These are phyloP conservation scores for Spongia lamella DNA, from an alignment of 37 sponge, comb jelly and placozoan genomes.

Conservation along the genomic window DNA sequence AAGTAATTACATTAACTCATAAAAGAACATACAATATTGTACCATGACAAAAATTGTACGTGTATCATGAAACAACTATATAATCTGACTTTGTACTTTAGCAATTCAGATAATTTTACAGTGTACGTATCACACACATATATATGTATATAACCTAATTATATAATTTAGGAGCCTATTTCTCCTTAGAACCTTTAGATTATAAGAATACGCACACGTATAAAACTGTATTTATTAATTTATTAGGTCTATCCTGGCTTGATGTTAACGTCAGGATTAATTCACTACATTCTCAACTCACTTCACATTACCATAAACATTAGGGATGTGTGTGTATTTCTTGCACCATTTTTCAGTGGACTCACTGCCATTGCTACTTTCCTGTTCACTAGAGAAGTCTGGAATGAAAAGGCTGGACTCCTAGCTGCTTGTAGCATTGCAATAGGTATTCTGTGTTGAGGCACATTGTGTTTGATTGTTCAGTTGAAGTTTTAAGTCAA, in stretches of 20 bases:
- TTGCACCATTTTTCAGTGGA: slow-evolving; percentile 96
- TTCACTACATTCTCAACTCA: slow-evolving; percentile 85
- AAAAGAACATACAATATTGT: too few relatives aligned
- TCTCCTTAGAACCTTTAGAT: too few relatives aligned
- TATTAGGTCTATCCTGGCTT: slow-evolving; percentile 96
- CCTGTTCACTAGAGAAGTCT: slow-evolving; percentile 91
- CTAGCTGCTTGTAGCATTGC: slow-evolving; percentile 97
- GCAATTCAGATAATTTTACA: too few relatives aligned
- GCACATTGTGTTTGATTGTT: too few relatives aligned
- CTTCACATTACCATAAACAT: slow-evolving; percentile 94
- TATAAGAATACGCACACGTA: too few relatives aligned
- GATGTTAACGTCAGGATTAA: slow-evolving; percentile 97
- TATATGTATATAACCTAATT: background rate
- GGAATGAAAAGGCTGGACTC: slow-evolving; percentile 95
- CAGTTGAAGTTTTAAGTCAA: too few relatives aligned
- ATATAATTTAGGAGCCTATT: too few relatives aligned
- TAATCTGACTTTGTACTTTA: too few relatives aligned
- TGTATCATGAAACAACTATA: too few relatives aligned
- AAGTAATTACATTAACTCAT: slow-evolving; percentile 9
- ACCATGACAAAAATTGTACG: too few relatives aligned
- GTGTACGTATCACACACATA: background rate
- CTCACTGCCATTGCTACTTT: slow-evolving; percentile 93
- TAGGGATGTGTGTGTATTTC: slow-evolving; percentile 97
- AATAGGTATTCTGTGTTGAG: too few relatives aligned
- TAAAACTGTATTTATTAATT: background rate